Evolutionary conservation across 2,888 invertebrate species (phyloP), one percentile per base, ranked within the genome.

Genomic region (Chrysodeixis includens): DNA sequence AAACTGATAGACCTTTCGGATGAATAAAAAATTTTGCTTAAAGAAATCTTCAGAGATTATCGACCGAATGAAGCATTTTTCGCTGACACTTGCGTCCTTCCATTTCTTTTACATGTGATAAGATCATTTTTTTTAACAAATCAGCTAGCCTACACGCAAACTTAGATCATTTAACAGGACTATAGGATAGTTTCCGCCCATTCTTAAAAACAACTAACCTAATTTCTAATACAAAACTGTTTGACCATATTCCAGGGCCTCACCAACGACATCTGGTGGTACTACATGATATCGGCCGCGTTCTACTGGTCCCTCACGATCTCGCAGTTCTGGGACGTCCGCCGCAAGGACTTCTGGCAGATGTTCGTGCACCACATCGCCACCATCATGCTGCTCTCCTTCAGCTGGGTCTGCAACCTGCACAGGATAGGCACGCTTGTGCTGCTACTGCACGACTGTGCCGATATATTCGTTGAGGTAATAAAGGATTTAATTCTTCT

Each of bases 291-390:
- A 76, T 99, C 98, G 53, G 96, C 98, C 89, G 97, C 98, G 35
- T 99, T 99, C 94, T 99, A 99, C 91, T 99, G 99, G 98, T 98
- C 99, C 16, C 95, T 99, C 67, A 97, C 98, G 73, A 96, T 98
- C 71, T 98, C 98, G 18, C 99, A 99, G 93, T 99, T 99, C 94
- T 97, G 98, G 91, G 99, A 99, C 92, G 97, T 98, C 62, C 97
- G 97, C 75, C 96, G 99, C 75, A 98, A 98, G 92, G 98, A 98
- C 93, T 99, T 99, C 93, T 98, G 98, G 98, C 99, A 99, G 95
- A 99, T 99, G 99, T 99, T 99, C 92, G 95, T 99, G 62, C 99
- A 99, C 94, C 99, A 99, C 90, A 96, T 99, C 86, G 98, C 98
- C 22, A 99, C 99, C 49, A 97, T 99, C 79, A 92, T 97, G 52